Evolutionary conservation across 2,888 invertebrate species (phyloP).

Genomic region (Chrysodeixis includens): DNA sequence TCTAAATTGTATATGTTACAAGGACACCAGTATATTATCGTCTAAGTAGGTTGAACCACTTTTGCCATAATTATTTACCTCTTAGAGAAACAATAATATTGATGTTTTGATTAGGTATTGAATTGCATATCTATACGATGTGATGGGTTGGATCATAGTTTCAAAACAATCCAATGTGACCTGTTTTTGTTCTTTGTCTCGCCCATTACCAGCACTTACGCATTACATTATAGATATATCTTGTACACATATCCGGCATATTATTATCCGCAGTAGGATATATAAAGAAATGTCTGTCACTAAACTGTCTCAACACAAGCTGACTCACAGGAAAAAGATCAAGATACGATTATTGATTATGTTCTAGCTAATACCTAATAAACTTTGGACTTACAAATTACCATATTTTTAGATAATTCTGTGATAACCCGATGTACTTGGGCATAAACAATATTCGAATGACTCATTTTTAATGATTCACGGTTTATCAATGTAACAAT

Average conservation of each 20-base stretch:
- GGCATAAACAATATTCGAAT: conserved; percentile 51
- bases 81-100: not conserved
- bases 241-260: not conserved
- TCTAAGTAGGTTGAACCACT: not conserved
- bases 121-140: not conserved
- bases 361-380: not conserved
- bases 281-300: not conserved
- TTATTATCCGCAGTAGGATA: no score
- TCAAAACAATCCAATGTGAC: not conserved
- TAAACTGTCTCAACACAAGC: no score
- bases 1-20: not conserved
- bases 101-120: not conserved
- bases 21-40: not conserved
- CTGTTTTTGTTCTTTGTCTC: not conserved
- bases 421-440: not conserved
- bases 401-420: not conserved
- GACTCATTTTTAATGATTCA: conserved; percentile 74
- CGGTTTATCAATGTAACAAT: conserved; percentile 69
- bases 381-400: not conserved
- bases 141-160: not conserved
- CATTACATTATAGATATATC: not conserved
- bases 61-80: conserved; percentile 2
- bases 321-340: not conserved
- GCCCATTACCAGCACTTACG: not conserved
- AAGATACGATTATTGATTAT: conserved; percentile 1